Percentiles rank a stretch among this genome's conserved stretches.
Conservation (phyloP, 1,140 invertebrate species). For the Pollicipes pollicipes region DNA sequence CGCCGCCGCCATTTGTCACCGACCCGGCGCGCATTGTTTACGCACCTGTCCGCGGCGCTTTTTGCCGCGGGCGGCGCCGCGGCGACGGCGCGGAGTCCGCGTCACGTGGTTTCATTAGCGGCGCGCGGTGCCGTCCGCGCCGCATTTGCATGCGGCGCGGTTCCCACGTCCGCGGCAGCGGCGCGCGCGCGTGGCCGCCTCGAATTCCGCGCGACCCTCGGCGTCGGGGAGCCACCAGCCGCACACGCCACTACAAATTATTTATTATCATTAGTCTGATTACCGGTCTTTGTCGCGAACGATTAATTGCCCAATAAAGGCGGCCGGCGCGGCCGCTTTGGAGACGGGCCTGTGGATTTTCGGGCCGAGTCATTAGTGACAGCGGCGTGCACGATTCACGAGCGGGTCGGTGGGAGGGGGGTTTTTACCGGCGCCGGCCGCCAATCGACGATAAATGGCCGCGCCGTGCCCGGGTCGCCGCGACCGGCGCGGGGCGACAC, state of each 20-base stretch:
- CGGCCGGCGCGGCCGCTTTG: neutral
- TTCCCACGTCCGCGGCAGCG: neutral
- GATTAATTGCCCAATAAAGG: neutral
- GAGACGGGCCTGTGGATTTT: neutral
- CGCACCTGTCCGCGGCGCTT: neutral
- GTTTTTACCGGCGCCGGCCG: neutral
- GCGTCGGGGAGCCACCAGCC: too few relatives aligned
- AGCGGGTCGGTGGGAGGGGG: neutral
- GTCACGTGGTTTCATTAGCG: neutral
- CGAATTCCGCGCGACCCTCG: neutral
- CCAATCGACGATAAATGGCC: neutral
- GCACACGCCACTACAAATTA: too few relatives aligned
- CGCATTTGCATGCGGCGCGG: neutral
- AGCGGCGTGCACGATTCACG: neutral
- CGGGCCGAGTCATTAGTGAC: constrained; percentile 1
- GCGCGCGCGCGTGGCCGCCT: too few relatives aligned
- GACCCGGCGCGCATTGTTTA: neutral
- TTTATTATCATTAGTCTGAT: neutral
- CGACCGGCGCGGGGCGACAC: neutral
- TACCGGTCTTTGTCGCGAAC: neutral
- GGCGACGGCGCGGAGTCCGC: too few relatives aligned
- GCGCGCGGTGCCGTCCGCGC: too few relatives aligned
- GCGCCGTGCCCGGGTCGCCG: neutral
- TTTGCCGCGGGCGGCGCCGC: neutral
- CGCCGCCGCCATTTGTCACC: neutral